These are phyloP conservation scores for Clanis bilineata DNA, from an alignment of 2,888 invertebrate genomes.

Conservation along the genomic window DNA sequence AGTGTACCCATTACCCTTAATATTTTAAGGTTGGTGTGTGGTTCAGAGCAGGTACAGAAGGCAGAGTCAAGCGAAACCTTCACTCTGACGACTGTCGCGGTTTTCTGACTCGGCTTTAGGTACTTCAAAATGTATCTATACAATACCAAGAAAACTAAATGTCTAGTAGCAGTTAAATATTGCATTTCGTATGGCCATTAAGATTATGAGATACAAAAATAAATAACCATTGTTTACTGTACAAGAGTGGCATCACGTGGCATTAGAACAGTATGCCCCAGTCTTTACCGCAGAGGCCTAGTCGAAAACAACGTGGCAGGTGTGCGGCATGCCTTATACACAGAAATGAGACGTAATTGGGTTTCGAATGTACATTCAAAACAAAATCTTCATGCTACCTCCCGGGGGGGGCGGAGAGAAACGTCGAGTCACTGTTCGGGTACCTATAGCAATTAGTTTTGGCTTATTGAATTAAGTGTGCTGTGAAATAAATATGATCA, in stretches of 20 bases:
- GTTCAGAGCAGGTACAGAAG: no score
- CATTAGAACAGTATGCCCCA: not conserved
- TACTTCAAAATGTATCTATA: no score
- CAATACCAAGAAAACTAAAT: no score
- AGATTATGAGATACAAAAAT: no score
- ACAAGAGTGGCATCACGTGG: not conserved
- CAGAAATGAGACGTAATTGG: conserved; percentile 18
- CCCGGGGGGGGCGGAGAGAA: not conserved
- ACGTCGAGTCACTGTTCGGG: not conserved
- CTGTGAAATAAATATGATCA: not conserved
- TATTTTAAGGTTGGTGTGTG: no score
- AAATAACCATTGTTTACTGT: not conserved
- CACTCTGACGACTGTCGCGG: no score
- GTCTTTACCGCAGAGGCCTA: conserved; percentile 18
- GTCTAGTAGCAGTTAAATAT: no score
- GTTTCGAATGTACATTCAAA: conserved; percentile 19
- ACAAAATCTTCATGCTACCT: conserved; percentile 15
- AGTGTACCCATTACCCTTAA: no score
- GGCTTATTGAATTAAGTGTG: not conserved
- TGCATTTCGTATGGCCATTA: no score
- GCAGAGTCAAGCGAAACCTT: no score
- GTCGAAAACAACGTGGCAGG: conserved; percentile 18
- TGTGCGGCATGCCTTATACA: conserved; percentile 19
- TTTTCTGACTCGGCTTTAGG: no score
- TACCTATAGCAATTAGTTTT: not conserved